Base-by-base conservation (phyloP, 30 jellyfish, hydroid and myxozoan species). In the Mastigias papua region DNA sequence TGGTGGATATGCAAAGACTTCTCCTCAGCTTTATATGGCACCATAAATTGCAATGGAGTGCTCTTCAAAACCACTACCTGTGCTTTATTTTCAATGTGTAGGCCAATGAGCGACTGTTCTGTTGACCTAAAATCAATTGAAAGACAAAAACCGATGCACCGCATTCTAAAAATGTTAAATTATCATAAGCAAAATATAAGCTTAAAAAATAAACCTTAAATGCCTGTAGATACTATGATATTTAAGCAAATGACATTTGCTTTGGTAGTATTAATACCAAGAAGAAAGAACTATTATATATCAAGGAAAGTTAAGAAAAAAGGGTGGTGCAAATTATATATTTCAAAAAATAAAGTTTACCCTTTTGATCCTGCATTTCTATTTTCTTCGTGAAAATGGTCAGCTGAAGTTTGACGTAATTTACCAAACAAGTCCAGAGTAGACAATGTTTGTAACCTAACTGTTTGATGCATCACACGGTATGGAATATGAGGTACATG, bases 381-480 rank as follows among this genome's bases (percentile, higher is more conserved):
- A n/a, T 23, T 58, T 0, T 42, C 57, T 11, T 30, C 79, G 19
- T 76, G 66, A 51, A 48, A 77, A 60, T 48, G 60, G 19, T 65
- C 72, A 13, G 89, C 66, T 20, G 86, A 84, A 31, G 91, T 74
- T 29, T 54, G 66, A 17, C 69, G 89, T 19, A 78, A 57, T 4
- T 73, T 57, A 13, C 96, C 93, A 11, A 90, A 63, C 37, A 93
- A 37, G n/a, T 27, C 78, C 86, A 93, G 65, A 19, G 98, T 93
- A 19, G 97, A 89, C 48, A 87, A 67, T 34, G 98, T 93, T 49
- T 93, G 98, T 48, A 93, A 34, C n/a, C 97, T 86, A 29, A 93
- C 89, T 13, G 92, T 93, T 46, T 93, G 98, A 11, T 93, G 96
- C 74, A 88, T 46, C 15, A 93, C 83, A 22, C 98, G 87, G 74